These are phyloP conservation scores for Donacobius atricapilla DNA, from an alignment of 2,113 vertebrate species.

Conservation along the genomic window DNA sequence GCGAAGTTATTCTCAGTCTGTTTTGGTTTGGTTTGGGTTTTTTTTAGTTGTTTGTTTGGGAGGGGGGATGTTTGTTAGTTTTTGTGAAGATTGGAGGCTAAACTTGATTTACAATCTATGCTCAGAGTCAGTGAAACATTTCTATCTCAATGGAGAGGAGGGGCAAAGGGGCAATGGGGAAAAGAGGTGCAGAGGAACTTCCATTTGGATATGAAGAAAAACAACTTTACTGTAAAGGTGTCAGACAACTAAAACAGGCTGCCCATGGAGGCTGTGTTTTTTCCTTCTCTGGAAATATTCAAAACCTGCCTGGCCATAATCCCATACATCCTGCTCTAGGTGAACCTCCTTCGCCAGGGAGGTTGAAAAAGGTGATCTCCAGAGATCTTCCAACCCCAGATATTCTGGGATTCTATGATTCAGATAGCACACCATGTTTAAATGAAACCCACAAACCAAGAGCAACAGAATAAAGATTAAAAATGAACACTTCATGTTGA, in stretches of 20 bases:
- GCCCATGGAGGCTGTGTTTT: background rate
- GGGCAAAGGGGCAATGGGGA: no score
- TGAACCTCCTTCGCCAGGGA: background rate
- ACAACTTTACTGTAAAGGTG: background rate
- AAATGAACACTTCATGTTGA: background rate
- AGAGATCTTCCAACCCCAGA: background rate
- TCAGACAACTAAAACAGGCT: background rate
- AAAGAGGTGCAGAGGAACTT: background rate
- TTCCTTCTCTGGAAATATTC: background rate
- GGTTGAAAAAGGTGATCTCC: background rate
- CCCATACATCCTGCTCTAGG: background rate
- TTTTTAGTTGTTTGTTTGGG: background rate
- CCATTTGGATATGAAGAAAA: background rate
- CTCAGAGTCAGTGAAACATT: background rate
- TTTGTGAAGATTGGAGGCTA: background rate
- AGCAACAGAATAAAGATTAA: background rate
- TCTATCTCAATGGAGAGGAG: background rate
- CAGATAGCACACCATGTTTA: rapidly evolving
- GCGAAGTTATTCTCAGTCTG: background rate
- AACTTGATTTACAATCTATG: rapidly evolving
- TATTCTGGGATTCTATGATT: background rate
- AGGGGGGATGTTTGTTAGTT: background rate
- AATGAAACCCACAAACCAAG: background rate
- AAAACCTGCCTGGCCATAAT: no score
- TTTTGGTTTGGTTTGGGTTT: background rate